Conservation (phyloP, 2,113 vertebrate species). For the Pagrus major region DNA sequence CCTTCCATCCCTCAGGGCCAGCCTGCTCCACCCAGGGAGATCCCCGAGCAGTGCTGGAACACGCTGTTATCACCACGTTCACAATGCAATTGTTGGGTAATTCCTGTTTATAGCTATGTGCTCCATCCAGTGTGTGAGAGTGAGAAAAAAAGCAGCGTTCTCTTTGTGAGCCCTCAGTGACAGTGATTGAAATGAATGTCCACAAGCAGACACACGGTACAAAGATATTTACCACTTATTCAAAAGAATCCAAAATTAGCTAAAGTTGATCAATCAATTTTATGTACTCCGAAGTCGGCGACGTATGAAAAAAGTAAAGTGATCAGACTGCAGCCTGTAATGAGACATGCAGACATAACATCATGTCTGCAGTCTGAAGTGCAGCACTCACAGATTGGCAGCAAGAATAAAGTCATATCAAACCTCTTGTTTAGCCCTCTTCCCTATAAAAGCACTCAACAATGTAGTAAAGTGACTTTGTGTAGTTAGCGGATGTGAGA, state of each 20-base stretch:
- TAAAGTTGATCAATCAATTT: background rate
- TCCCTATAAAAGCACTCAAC: conserved; percentile 60
- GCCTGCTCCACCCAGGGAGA: conserved; percentile 87
- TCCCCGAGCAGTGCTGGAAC: conserved; percentile 89
- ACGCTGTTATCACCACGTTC: conserved; percentile 91
- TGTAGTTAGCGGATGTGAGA: conserved; percentile 70
- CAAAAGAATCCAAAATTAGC: conserved; percentile 12
- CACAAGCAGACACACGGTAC: conserved; percentile 16
- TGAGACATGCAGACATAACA: conserved; percentile 2
- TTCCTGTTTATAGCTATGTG: conserved; percentile 92
- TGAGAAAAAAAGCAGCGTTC: conserved; percentile 57
- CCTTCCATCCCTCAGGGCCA: conserved; percentile 51
- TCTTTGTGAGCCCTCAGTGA: conserved; percentile 78
- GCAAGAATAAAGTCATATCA: conserved; percentile 29
- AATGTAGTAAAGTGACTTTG: conserved; percentile 69
- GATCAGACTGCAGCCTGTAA: background rate
- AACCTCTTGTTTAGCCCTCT: conserved; percentile 38
- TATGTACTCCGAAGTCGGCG: background rate
- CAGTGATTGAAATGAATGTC: conserved; percentile 32
- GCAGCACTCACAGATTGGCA: conserved; percentile 15
- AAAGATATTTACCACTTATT: background rate
- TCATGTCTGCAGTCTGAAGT: conserved; percentile 9
- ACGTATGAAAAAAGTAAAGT: background rate
- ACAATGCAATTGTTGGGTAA: conserved; percentile 94
- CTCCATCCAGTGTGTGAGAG: conserved; percentile 79